These are phyloP conservation scores for Chamaetylas fuelleborni DNA, from an alignment of 2,113 vertebrate genomes.

Conservation along the genomic window DNA sequence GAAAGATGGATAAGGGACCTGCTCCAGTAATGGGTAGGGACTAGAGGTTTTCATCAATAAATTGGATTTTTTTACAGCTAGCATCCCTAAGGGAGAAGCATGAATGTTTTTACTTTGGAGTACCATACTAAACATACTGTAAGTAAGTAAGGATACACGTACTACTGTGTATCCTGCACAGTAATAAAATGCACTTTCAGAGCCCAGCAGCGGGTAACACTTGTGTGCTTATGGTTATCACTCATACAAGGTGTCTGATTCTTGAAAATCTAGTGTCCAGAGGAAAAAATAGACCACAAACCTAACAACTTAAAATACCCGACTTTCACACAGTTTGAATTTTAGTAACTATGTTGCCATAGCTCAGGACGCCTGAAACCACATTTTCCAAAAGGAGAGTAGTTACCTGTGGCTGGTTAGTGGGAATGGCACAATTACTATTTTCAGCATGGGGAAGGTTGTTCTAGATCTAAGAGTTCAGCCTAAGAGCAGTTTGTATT, in stretches of 20 bases:
- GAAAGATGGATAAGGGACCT: neutral
- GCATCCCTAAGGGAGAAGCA: neutral
- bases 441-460: neutral
- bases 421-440: neutral
- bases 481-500: neutral
- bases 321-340: neutral
- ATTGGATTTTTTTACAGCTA: neutral
- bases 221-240: neutral
- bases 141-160: too few species aligned
- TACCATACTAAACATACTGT: neutral
- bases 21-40: neutral
- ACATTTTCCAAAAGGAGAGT: neutral
- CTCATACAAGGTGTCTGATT: neutral
- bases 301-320: neutral
- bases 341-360: neutral
- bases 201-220: neutral
- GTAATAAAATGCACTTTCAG: neutral
- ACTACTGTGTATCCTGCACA: neutral
- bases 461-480: neutral
- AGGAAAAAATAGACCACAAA: neutral
- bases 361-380: neutral
- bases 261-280: neutral
- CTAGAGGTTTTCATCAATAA: neutral
- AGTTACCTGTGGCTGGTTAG: neutral
- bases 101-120: neutral